Evolutionary conservation across 1,140 invertebrate genomes (phyloP).

Genomic region (Orchesella cincta): DNA sequence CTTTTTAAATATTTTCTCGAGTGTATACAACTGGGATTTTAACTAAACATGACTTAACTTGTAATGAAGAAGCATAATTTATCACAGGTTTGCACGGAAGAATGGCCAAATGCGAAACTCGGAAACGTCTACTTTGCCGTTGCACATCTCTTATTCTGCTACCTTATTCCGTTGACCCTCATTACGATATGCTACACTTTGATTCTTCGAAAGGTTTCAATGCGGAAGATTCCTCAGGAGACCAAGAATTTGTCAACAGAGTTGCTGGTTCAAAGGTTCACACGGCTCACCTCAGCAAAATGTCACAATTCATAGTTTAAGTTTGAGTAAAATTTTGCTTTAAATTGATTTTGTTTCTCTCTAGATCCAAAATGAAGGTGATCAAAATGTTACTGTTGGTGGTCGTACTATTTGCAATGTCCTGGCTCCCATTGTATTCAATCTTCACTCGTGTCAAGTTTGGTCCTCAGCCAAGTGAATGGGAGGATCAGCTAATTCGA

Average conservation of each 20-base stretch:
- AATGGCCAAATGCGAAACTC: conserved; percentile 55
- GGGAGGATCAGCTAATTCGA: conserved; percentile 54
- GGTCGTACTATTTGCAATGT: conserved; percentile 63
- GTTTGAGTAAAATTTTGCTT: not conserved
- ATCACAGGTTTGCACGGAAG: conserved; percentile 52
- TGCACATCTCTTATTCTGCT: conserved; percentile 62
- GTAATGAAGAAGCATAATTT: too few relatives aligned
- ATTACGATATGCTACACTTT: conserved; percentile 60
- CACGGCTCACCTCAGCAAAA: not conserved
- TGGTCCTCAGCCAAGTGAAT: conserved; percentile 46
- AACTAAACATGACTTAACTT: too few relatives aligned
- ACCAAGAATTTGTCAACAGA: conserved; percentile 51
- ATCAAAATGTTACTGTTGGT: conserved; percentile 65
- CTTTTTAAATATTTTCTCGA: too few relatives aligned
- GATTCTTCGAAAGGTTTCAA: conserved; percentile 56
- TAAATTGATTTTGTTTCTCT: not conserved
- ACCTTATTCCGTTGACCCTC: conserved; percentile 57
- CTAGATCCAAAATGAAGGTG: conserved; percentile 58
- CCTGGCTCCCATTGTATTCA: conserved; percentile 65
- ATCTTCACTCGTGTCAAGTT: conserved; percentile 56
- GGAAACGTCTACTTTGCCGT: conserved; percentile 58
- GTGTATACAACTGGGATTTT: too few relatives aligned
- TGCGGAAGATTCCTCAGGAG: conserved; percentile 52
- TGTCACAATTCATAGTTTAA: not conserved
- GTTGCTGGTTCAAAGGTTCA: conserved; percentile 49